Evolutionary conservation across 2,113 vertebrate genomes (phyloP).

Genomic region (Eublepharis macularius): DNA sequence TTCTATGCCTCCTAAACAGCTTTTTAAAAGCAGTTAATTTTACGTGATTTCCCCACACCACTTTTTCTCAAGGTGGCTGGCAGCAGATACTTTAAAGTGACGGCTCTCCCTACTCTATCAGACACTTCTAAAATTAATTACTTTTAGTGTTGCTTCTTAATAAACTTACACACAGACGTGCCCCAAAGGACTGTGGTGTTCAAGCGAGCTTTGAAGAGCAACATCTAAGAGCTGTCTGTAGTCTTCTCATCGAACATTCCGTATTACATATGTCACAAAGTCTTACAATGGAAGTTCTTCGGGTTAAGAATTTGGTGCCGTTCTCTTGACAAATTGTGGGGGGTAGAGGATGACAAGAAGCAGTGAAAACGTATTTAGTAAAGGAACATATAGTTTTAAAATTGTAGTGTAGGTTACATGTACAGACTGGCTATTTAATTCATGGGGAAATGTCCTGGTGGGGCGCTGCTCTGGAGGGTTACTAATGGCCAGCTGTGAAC

Average conservation of each 20-base stretch:
- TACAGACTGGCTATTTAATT: too few relatives aligned
- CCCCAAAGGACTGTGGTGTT: neutral
- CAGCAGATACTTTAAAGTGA: constrained; percentile 1
- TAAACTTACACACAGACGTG: neutral
- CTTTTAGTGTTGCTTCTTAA: constrained; percentile 10
- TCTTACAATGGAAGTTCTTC: neutral
- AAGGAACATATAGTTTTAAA: too few relatives aligned
- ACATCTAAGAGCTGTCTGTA: neutral
- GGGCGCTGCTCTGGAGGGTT: too few relatives aligned
- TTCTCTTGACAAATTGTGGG: neutral
- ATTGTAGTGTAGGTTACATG: too few relatives aligned
- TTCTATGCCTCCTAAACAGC: constrained; percentile 1
- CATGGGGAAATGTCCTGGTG: too few relatives aligned
- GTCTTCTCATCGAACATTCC: neutral
- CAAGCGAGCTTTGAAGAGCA: constrained; percentile 1
- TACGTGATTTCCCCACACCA: neutral
- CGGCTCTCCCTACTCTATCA: constrained; percentile 1
- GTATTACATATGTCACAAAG: neutral
- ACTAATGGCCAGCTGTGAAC: too few relatives aligned
- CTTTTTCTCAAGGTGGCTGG: neutral
- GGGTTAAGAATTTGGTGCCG: neutral
- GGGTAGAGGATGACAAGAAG: neutral
- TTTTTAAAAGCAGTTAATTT: constrained; percentile 10
- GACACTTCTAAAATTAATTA: constrained; percentile 18
- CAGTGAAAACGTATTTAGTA: neutral